Percentiles rank a stretch among this genome's conserved stretches.
Conservation (phyloP, 1,140 invertebrate genomes). For the silkworm (Bombyx mori) region DNA sequence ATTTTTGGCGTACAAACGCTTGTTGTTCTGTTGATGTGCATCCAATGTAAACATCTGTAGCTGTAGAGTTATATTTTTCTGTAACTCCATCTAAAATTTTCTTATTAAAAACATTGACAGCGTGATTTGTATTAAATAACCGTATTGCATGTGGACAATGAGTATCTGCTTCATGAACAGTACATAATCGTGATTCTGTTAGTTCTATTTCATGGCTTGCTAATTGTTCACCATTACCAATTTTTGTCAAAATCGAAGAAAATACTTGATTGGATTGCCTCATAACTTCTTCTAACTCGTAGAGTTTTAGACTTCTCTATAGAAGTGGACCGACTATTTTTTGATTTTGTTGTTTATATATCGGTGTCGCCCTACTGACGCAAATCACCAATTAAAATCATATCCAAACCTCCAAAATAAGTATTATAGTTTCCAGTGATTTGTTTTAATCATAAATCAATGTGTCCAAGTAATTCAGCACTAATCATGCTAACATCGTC, state of each 20-base stretch:
- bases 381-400: slow-evolving; percentile 23
- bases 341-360: slow-evolving; percentile 12
- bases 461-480: slow-evolving; percentile 18
- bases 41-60: slow-evolving; percentile 11
- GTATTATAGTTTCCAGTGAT: slow-evolving; percentile 9
- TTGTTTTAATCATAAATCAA: slow-evolving; percentile 21
- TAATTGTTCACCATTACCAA: slow-evolving; percentile 3
- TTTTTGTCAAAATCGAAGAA: slow-evolving; percentile 17
- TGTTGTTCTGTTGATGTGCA: slow-evolving; percentile 13
- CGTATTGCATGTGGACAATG: slow-evolving; percentile 15
- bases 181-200: slow-evolving; percentile 16
- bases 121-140: slow-evolving; percentile 15
- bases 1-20: slow-evolving; percentile 3
- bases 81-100: slow-evolving; percentile 11
- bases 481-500: slow-evolving; percentile 26
- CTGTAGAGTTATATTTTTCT: slow-evolving; percentile 10
- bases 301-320: slow-evolving; percentile 19
- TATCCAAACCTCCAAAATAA: slow-evolving; percentile 15
- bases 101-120: slow-evolving; percentile 13
- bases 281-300: slow-evolving; percentile 15
- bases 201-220: slow-evolving; percentile 5
- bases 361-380: slow-evolving; percentile 12
- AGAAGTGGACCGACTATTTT: slow-evolving; percentile 10
- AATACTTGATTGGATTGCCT: slow-evolving; percentile 15
- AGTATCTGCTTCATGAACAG: slow-evolving; percentile 8